These are phyloP conservation scores for Melieria picta DNA, from an alignment of 2,888 invertebrate species.

Conservation along the genomic window DNA sequence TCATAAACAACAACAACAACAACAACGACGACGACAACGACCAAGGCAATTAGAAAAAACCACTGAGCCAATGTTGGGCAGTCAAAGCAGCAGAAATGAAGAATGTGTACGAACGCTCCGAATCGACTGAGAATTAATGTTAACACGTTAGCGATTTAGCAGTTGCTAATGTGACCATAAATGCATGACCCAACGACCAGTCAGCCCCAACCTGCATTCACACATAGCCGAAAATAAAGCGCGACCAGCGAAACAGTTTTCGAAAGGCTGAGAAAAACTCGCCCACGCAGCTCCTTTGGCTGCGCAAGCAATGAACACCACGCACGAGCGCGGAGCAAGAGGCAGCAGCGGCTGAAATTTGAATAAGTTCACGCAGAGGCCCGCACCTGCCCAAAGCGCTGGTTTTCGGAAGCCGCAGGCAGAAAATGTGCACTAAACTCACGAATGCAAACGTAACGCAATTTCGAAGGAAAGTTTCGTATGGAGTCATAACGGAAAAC, in stretches of 20 bases:
- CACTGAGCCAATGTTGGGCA: too few relatives aligned
- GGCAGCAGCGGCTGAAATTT: conserved; percentile 6
- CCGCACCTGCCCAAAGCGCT: not conserved
- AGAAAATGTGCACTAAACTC: too few relatives aligned
- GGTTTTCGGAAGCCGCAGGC: not conserved
- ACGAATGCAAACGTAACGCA: not conserved
- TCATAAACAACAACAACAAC: too few relatives aligned
- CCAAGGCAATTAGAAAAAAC: too few relatives aligned
- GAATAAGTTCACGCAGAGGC: conserved; percentile 20
- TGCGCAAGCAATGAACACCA: too few relatives aligned
- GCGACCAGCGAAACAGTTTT: not conserved
- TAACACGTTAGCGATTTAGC: conserved; percentile 46
- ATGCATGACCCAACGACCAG: not conserved
- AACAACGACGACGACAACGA: too few relatives aligned
- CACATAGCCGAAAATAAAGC: too few relatives aligned
- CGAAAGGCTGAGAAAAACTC: not conserved
- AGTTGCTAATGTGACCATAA: conserved; percentile 16
- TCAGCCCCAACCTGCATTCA: not conserved
- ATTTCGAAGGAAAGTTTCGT: conserved; percentile 11
- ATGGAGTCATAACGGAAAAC: conserved; percentile 41
- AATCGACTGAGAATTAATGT: conserved; percentile 37
- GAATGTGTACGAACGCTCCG: too few relatives aligned
- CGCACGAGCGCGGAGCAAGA: too few relatives aligned
- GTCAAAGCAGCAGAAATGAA: too few relatives aligned
- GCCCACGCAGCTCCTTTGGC: too few relatives aligned